Conservation (phyloP, 2,797 vertebrate genomes). For the Crenichthys baileyi region DNA sequence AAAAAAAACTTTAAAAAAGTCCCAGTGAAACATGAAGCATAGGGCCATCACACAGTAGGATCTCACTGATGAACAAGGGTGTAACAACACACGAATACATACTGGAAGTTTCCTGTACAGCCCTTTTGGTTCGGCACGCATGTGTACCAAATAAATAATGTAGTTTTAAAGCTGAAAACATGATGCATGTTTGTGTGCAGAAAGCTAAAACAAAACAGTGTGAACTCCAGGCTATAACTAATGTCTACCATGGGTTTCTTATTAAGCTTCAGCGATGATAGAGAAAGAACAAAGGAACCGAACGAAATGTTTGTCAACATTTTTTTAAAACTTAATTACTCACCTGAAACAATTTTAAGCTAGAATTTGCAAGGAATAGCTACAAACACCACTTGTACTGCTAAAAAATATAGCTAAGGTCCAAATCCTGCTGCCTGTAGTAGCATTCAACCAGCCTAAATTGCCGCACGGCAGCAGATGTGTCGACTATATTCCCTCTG, state of each 20-base stretch:
- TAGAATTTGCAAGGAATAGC: not conserved
- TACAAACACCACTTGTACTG: not conserved
- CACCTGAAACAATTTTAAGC: not conserved
- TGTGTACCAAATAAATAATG: not conserved
- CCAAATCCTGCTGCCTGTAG: not conserved
- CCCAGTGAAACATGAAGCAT: not conserved
- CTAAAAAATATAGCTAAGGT: not conserved
- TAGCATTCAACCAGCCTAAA: not conserved
- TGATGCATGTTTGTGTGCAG: not conserved
- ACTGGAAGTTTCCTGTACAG: not conserved
- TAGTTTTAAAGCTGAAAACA: not conserved
- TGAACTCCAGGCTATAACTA: not conserved
- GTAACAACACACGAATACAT: not conserved
- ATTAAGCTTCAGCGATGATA: not conserved
- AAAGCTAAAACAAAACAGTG: not conserved
- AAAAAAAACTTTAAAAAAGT: not conserved
- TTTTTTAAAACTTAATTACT: not conserved
- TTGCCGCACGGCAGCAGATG: too few relatives aligned
- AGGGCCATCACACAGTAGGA: not conserved
- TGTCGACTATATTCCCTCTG: too few relatives aligned
- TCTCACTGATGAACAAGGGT: not conserved
- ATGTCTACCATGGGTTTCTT: not conserved
- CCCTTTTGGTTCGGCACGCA: not conserved
- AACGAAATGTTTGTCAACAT: not conserved
- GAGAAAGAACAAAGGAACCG: not conserved